Base-by-base conservation (phyloP, 1,140 invertebrate genomes). In the Diachasmimorpha longicaudata region DNA sequence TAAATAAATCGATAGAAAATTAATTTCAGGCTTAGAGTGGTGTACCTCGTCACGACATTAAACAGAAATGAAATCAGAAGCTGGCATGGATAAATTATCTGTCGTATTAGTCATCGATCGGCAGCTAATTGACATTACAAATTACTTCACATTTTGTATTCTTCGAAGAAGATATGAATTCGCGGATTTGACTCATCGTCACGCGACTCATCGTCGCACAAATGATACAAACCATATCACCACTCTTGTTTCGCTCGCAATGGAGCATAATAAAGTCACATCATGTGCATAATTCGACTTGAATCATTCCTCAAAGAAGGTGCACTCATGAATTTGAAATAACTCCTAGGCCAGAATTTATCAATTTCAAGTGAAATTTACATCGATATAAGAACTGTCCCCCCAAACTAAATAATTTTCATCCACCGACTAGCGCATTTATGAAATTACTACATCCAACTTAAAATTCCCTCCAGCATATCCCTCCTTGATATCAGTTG, bases 1-100 rank as follows among this genome's bases (percentile, higher is more conserved):
- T 16, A 42, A 42, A 10, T 10, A 42, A 42, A 42, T 42, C 70
- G 70, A 72, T 13, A 10, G 55, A 10, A 72, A 69, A 75, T 75
- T 37, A 48, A 52, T 48, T 42, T 10, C 8, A 14, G 6, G 23
- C 19, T 5, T 14, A 31, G 25, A 42, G 23, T 19, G 1, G 13
- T 76, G 72, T 76, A 86, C 87, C 88, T 88, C 86, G 87, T 85
- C 39, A 42, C 11, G 2, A 42, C 4, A 42, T 42, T 42, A 13
- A 10, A 10, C 39, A 42, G 2, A 42, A 42, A 42, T 4, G 9
- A 31, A 31, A 6, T 9, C 4, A 10, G 39, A 42, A 10, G 19
- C 2, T 19, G n/a, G 8, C 1, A 55, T 2, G 13, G 13, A 55
- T 55, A 55, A 55, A 55, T 55, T 55, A 55, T 19, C 48, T 13